Evolutionary conservation across 2,888 invertebrate genomes (phyloP).

Genomic region (Spilarctia lutea): DNA sequence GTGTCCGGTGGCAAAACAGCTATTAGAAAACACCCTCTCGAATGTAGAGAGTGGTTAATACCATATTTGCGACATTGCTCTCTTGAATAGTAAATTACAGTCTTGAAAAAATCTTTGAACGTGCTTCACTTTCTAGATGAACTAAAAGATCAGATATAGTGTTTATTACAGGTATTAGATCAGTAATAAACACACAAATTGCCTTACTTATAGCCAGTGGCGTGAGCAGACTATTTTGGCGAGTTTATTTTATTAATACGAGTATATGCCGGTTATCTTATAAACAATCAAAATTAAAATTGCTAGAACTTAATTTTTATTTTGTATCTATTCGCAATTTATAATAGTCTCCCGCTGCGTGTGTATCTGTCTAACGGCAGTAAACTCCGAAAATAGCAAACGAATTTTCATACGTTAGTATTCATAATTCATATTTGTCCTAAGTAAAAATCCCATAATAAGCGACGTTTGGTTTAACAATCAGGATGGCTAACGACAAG

Average conservation of each 20-base stretch:
- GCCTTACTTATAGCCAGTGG: no score
- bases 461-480: no score
- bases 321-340: neutral
- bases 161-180: no score
- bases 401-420: no score
- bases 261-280: neutral
- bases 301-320: neutral
- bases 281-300: neutral
- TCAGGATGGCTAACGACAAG: no score
- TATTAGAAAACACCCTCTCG: constrained; percentile 42
- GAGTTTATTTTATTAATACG: neutral
- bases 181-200: neutral
- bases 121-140: constrained; percentile 32
- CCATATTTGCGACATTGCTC: constrained; percentile 32
- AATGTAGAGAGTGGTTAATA: constrained; percentile 28
- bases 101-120: constrained; percentile 40
- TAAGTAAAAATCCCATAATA: no score
- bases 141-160: constrained; percentile 8
- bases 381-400: no score
- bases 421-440: no score
- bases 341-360: no score
- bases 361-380: neutral
- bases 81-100: constrained; percentile 38
- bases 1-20: constrained; percentile 10
- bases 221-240: neutral